Base-by-base conservation (phyloP, 2,113 vertebrate species). In the Phaethornis superciliosus region DNA sequence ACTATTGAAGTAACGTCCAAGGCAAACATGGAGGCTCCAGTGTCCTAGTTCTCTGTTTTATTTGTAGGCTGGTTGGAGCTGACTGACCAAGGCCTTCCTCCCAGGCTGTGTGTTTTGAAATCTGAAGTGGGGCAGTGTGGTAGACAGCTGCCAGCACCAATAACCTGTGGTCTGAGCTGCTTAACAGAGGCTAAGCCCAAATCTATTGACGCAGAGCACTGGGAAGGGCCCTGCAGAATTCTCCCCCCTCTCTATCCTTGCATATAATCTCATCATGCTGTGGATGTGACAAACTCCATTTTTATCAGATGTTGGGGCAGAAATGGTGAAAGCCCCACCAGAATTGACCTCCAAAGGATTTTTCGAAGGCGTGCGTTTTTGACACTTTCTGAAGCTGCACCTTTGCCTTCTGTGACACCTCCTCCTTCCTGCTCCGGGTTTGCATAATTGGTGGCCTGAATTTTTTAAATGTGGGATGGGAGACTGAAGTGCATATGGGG, bases 161-260 rank as follows among this genome's bases (percentile, higher is more conserved):
- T 95, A 94, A 87, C 95, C 15, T 11, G 85, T 89, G 94, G 79
- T 95, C 90, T 95, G 90, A 95, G 93, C 77, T 74, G 95, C 90
- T 98, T 98, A 98, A 87, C 96, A 89, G 83, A 75, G 69, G 96
- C 97, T 98, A 98, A 98, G 98, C 98, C 98, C 98, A 96, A 97
- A 96, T 90, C 96, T 96, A 87, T 81, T 96, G 95, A 97, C 94
- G 91, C 95, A 95, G 96, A 84, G 95, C 89, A 85, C 11, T 22
- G 93, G 85, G 96, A 96, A 97, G 76, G 95, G 95, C 93, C 97
- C 17, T 4, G 51, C 94, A 95, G 93, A 86, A 87, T 92, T 91
- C 91, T 74, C 95, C 94, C 85, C 96, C 96, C 97, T 96, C 97
- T 97, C 97, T 70, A 86, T 67, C 96, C 95, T 96, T 94, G 93